Base-by-base conservation (phyloP, 2,113 vertebrate genomes). In the Prolemur simus region DNA sequence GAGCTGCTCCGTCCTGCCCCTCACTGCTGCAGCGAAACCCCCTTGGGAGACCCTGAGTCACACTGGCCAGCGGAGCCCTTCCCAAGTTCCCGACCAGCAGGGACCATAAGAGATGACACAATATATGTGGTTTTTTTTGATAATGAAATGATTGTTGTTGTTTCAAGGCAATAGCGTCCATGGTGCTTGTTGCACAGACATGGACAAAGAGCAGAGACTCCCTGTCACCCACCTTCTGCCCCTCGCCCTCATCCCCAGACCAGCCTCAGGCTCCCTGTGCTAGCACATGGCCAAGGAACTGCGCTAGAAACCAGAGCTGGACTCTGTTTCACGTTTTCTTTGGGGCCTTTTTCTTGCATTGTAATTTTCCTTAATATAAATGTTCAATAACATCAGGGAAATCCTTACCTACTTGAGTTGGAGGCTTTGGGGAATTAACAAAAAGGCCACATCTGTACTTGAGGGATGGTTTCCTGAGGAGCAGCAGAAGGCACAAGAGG, bases 181-280 rank as follows among this genome's bases (percentile, higher is more conserved):
- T 6, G 2, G 45, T 52, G 42, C 60, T 42, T 20, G 20, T 63
- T 25, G 37, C 45, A 64, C 14, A 27, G 64, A 1, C 3, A 47
- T 14, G 21, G 15, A 27, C 29, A 25, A 47, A 49, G 6, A 58
- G 23, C 39, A 5, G 52, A 56, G 54, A 56, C 42, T 39, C 34
- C 32, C 32, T 49, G 7, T 10, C 20, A 23, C 27, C 10, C 17
- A 27, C 14, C 4, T 63, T 39, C n/a, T 54, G 52, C 76, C 34
- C n/a, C 52, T 60, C 4, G 2, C 27, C 73, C 27, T 15, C 20
- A 4, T 17, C 8, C 17, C 17, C 5, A 15, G 37, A 37, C 29
- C 2, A 7, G 29, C 92, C 8, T 0, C 21, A 9, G 0, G 4
- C 29, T 58, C 63, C 63, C 21, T 3, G 34, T 3, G 6, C 17